These are phyloP conservation scores for Acanthosepion lycidas DNA, from an alignment of 2,888 invertebrate genomes.

Conservation along the genomic window DNA sequence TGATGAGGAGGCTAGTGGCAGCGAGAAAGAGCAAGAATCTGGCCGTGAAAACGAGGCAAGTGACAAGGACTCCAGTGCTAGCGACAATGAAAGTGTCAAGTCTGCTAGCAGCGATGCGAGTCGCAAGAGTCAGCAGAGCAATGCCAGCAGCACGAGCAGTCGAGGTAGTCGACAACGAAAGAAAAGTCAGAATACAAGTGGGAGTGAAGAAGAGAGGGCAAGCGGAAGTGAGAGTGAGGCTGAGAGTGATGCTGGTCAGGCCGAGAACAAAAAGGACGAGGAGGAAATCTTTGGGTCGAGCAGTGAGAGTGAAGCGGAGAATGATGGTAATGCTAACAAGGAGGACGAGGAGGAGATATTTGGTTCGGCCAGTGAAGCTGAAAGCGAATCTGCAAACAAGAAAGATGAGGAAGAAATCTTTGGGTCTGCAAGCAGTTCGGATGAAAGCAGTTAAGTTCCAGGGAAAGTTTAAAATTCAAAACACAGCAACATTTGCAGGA, in stretches of 20 bases:
- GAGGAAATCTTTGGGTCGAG: slow-evolving; percentile 41
- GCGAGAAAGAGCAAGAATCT: slow-evolving; percentile 58
- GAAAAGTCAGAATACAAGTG: neutral
- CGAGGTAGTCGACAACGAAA: neutral
- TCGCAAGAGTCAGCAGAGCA: slow-evolving; percentile 33
- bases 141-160: slow-evolving; percentile 43
- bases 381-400: slow-evolving; percentile 64
- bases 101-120: slow-evolving; percentile 40
- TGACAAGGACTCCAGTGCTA: slow-evolving; percentile 2
- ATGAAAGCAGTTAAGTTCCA: slow-evolving; percentile 56
- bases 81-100: slow-evolving; percentile 46
- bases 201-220: neutral
- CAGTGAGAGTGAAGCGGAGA: slow-evolving; percentile 53
- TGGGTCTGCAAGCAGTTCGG: slow-evolving; percentile 66
- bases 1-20: slow-evolving; percentile 53
- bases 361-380: slow-evolving; percentile 58
- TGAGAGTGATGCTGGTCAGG: neutral
- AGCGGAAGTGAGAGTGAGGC: slow-evolving; percentile 37
- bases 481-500: neutral
- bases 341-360: slow-evolving; percentile 57
- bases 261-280: neutral
- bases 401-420: slow-evolving; percentile 72
- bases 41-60: slow-evolving; percentile 50
- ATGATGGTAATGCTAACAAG: slow-evolving; percentile 63
- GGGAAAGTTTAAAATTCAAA: neutral